A percentile compares a stretch with the other conserved stretches of the same genome.
phyloP scores from a whole-genome alignment of 2,113 vertebrate species.

The Tenrec ecaudatus region DNA sequence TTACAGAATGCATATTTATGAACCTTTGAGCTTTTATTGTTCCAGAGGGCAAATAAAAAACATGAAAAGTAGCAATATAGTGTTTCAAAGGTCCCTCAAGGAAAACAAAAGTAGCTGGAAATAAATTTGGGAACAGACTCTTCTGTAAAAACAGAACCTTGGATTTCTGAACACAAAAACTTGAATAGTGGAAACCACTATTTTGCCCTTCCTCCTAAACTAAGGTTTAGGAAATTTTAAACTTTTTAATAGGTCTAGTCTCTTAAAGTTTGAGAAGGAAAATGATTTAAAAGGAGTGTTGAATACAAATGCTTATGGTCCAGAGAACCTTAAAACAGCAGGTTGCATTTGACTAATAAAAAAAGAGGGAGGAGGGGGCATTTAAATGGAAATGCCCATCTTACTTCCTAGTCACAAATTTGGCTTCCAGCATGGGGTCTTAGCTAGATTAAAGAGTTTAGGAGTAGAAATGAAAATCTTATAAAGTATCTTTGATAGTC shows the following conservation, averaged over 20 bases:
- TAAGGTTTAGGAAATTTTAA: conserved; percentile 80
- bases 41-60: conserved; percentile 93
- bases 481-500: conserved; percentile 64
- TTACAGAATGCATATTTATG: conserved; percentile 94
- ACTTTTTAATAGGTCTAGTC: conserved; percentile 77
- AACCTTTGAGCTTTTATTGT: conserved; percentile 93
- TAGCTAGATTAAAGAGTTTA: conserved; percentile 59
- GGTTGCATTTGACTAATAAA: conserved; percentile 64
- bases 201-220: conserved; percentile 66
- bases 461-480: conserved; percentile 65
- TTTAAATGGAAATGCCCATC: conserved; percentile 54
- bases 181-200: conserved; percentile 44
- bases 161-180: conserved; percentile 81
- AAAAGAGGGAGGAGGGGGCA: neutral
- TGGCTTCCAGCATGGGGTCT: conserved; percentile 53
- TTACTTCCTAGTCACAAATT: conserved; percentile 60
- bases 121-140: conserved; percentile 87
- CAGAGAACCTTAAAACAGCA: conserved; percentile 74
- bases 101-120: conserved; percentile 91
- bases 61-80: conserved; percentile 93
- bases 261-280: conserved; percentile 69
- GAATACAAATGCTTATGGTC: conserved; percentile 69
- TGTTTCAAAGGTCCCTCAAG: conserved; percentile 91
- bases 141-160: conserved; percentile 81
- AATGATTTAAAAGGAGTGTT: conserved; percentile 69